These are phyloP conservation scores for Takifugu flavidus DNA, from an alignment of 2,113 vertebrate genomes.

Conservation along the genomic window DNA sequence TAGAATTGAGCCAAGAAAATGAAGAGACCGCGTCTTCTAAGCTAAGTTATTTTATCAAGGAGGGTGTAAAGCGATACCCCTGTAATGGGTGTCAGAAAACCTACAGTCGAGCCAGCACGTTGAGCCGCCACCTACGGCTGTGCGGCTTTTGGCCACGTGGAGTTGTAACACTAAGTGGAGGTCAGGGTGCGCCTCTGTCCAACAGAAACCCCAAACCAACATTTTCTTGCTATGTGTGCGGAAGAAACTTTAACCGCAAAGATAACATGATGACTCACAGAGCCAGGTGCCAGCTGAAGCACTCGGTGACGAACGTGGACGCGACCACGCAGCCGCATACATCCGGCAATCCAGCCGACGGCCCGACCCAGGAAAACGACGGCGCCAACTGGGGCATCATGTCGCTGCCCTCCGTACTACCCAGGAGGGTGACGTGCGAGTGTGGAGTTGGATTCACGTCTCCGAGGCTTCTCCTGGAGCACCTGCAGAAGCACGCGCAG, in stretches of 20 bases:
- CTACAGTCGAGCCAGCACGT: slow-evolving; percentile 67
- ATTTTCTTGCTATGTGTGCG: slow-evolving; percentile 72
- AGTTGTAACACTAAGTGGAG: slow-evolving; percentile 1
- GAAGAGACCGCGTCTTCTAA: slow-evolving; percentile 21
- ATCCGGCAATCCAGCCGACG: slow-evolving; percentile 18
- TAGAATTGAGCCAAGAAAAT: not conserved
- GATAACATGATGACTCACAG: slow-evolving; percentile 73
- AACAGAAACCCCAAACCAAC: slow-evolving; percentile 46
- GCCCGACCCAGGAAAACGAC: slow-evolving; percentile 34
- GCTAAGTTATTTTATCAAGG: slow-evolving; percentile 56
- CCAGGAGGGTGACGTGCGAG: slow-evolving; percentile 77
- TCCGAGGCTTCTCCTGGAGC: slow-evolving; percentile 74
- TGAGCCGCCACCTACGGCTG: slow-evolving; percentile 69
- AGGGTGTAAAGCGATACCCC: slow-evolving; percentile 68
- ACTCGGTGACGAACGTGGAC: slow-evolving; percentile 8
- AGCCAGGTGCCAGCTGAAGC: slow-evolving; percentile 60
- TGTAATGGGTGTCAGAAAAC: slow-evolving; percentile 73
- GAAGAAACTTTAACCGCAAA: slow-evolving; percentile 70
- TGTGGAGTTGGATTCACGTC: slow-evolving; percentile 75
- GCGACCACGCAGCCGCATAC: slow-evolving; percentile 19
- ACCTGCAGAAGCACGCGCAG: slow-evolving; percentile 75
- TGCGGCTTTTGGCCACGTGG: slow-evolving; percentile 62
- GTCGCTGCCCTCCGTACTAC: slow-evolving; percentile 76
- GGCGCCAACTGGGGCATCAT: slow-evolving; percentile 72
- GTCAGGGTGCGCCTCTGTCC: not conserved